Conservation (phyloP, 2,888 invertebrate species). For the Asteroscopus sphinx region DNA sequence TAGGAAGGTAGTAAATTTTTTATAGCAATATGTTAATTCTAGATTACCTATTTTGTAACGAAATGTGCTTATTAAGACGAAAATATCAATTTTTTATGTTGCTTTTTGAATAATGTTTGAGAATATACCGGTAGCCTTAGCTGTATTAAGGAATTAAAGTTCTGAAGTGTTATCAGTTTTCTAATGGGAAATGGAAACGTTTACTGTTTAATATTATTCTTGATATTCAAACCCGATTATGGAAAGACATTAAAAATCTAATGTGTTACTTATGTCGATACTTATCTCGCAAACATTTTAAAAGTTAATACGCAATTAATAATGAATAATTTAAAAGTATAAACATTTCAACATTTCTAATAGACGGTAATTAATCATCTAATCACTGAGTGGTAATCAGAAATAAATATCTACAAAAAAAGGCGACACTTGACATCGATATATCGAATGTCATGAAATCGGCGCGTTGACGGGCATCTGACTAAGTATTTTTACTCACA, state of each 20-base stretch:
- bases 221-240: conserved; percentile 28
- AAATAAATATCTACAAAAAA: conserved; percentile 29
- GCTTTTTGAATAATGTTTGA: conserved; percentile 28
- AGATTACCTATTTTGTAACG: conserved; percentile 50
- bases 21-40: conserved; percentile 56
- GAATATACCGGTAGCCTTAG: conserved; percentile 25
- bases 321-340: conserved; percentile 41
- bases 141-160: conserved; percentile 30
- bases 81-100: conserved; percentile 41
- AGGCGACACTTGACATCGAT: conserved; percentile 21
- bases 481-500: conserved; percentile 20
- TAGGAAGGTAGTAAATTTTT: conserved; percentile 55
- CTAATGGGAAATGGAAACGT: conserved; percentile 19
- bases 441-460: conserved; percentile 20
- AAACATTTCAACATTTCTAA: conserved; percentile 39
- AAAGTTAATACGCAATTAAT: conserved; percentile 44
- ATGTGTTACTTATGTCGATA: conserved; percentile 29
- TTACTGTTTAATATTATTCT: conserved; percentile 17
- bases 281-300: conserved; percentile 26
- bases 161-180: conserved; percentile 21
- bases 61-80: conserved; percentile 46
- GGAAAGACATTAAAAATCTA: conserved; percentile 11
- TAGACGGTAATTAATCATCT: conserved; percentile 48
- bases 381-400: conserved; percentile 38
- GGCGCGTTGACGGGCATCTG: conserved; percentile 25